These are phyloP conservation scores for Carassius gibelio DNA, from an alignment of 2,113 vertebrate genomes.

Conservation along the genomic window DNA sequence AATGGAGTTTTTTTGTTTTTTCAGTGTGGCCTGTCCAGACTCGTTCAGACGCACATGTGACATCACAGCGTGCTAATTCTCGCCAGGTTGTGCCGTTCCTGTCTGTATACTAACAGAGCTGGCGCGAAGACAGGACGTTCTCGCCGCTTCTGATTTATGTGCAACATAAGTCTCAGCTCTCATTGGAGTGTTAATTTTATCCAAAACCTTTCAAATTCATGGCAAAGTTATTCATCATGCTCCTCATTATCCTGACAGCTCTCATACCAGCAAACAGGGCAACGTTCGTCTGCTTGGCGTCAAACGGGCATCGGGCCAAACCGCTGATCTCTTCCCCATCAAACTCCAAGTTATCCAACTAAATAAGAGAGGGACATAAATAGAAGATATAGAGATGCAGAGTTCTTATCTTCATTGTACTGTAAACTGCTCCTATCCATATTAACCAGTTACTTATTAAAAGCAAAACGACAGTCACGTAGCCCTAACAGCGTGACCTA, in stretches of 20 bases:
- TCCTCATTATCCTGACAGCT: constrained; percentile 69
- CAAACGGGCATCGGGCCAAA: constrained; percentile 96
- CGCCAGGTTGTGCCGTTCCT: not conserved
- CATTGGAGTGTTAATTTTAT: constrained; percentile 44
- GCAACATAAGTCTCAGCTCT: constrained; percentile 13
- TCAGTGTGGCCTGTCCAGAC: not conserved
- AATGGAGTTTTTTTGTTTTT: not conserved
- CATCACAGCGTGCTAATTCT: not conserved
- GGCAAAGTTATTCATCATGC: constrained; percentile 71
- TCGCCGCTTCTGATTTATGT: constrained; percentile 17
- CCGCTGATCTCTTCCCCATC: constrained; percentile 99
- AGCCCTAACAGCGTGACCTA: constrained; percentile 68
- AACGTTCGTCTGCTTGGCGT: constrained; percentile 98
- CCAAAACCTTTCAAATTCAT: constrained; percentile 45
- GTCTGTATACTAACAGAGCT: not conserved
- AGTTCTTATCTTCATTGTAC: constrained; percentile 24
- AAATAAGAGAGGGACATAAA: constrained; percentile 68
- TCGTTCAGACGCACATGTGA: not conserved
- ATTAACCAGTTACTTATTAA: constrained; percentile 40
- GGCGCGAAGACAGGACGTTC: not conserved
- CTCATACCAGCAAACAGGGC: constrained; percentile 96
- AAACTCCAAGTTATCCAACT: constrained; percentile 98
- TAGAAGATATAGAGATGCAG: not conserved
- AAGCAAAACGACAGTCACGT: constrained; percentile 8
- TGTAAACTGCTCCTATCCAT: constrained; percentile 7